Evolutionary conservation across 2,888 invertebrate genomes (phyloP), one percentile per base, ranked within the genome.

Genomic region (Oxystoma pomonae): DNA sequence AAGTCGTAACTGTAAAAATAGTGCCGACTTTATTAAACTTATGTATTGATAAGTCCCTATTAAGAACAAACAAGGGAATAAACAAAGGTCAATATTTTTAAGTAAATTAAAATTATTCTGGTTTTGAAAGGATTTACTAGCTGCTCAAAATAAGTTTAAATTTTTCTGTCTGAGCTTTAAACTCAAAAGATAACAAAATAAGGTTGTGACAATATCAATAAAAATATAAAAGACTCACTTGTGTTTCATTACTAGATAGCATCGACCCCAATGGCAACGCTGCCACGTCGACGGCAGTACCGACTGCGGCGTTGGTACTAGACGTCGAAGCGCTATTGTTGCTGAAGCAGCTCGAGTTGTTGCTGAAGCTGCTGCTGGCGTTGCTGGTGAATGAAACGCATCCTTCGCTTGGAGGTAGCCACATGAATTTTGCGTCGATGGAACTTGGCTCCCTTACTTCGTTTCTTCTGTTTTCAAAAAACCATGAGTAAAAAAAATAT

Each of bases 381-480:
- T 78, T 84, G 82, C 53, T 53, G 53, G 7, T 53, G 53, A 19
- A 53, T 53, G 53, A 53, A 53, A 19, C 53, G 53, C 53, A 53
- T 5, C 80, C 86, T 83, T 83, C 87, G 72, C 74, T 82, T 78
- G 77, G 81, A 77, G 80, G 89, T 85, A 83, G 90, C 90, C 82
- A 89, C 90, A 83, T 92, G 92, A 82, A 91, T 87, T 83, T 94
- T 94, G 85, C 90, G 88, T 86, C 92, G 86, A 83, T 91, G 88
- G 86, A 93, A 92, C 83, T 90, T 90, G 83, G 90, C 87, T 81
- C 86, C 85, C 83, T 84, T 86, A 87, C 88, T 81, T 82, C 87
- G 85, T 87, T 89, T 89, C 90, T 89, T 89, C 90, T 90, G 81
- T 35, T 35, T 35, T 35, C 3, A 35, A 35, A 35, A 35, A 35